Evolutionary conservation across 2,888 invertebrate genomes (phyloP).

Genomic region (Caenorhabditis panamensis): DNA sequence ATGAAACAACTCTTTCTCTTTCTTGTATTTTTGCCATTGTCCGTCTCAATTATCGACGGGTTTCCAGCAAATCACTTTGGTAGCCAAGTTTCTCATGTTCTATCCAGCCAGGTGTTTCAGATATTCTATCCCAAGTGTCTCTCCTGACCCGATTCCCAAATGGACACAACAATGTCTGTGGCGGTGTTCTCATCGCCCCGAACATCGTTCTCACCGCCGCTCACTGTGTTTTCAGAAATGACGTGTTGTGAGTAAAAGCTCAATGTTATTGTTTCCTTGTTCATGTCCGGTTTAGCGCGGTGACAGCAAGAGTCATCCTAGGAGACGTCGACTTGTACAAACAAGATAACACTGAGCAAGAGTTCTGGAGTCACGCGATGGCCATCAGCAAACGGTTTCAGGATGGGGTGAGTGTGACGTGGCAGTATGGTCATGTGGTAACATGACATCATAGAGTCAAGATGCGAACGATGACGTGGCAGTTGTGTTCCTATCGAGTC

Average conservation of each 20-base stretch:
- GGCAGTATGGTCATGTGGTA: neutral
- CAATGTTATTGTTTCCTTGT: neutral
- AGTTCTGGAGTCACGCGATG: conserved; percentile 47
- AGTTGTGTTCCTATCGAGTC: conserved; percentile 43
- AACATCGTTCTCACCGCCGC: conserved; percentile 48
- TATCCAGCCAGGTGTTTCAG: conserved; percentile 14
- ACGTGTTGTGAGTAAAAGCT: conserved; percentile 12
- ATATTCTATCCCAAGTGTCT: conserved; percentile 46
- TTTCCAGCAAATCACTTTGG: conserved; percentile 43
- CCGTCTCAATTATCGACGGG: conserved; percentile 39
- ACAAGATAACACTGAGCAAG: conserved; percentile 39
- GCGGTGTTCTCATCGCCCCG: conserved; percentile 49
- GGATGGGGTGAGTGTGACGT: conserved; percentile 26
- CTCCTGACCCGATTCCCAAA: conserved; percentile 33
- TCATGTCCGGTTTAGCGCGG: conserved; percentile 17
- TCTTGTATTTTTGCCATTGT: neutral
- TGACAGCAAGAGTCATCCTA: conserved; percentile 23
- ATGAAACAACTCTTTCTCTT: neutral
- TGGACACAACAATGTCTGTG: conserved; percentile 39
- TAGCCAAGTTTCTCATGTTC: neutral
- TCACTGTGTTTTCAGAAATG: conserved; percentile 40
- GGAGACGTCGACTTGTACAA: conserved; percentile 34
- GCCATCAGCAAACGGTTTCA: conserved; percentile 20
- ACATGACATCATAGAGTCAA: conserved; percentile 9
- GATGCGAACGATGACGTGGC: conserved; percentile 55